Base-by-base conservation (phyloP, 2,113 vertebrate genomes). In the Elaphurus davidianus region DNA sequence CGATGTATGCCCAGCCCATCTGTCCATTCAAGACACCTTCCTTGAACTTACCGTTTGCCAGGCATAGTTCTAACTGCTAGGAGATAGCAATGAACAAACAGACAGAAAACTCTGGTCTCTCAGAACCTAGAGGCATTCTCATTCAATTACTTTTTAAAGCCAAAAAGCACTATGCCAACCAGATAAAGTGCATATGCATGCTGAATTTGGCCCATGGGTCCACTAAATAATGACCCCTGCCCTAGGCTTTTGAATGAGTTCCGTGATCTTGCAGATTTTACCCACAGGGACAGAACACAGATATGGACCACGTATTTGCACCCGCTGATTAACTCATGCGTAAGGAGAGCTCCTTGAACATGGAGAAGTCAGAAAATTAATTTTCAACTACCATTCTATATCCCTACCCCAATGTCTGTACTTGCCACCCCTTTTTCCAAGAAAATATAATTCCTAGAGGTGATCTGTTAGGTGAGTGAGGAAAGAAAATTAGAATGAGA, bases 391-490 rank as follows among this genome's bases (percentile, higher is more conserved):
- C n/a, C 94, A 62, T 57, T 97, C 64, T n/a, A 9, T 19, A 40
- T 43, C 6, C 16, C 28, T 27, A 71, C 13, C 43, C 55, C 28
- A 45, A 7, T 54, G 55, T 83, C 81, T 94, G 8, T 43, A 91
- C 17, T 85, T 82, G 47, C 30, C 81, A 50, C 47, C 85, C 28
- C 19, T 96, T 96, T 90, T 95, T 74, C 52, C 78, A 96, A 93
- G 94, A 90, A 96, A 94, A 95, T 43, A 43, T 71, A 87, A 59
- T 97, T 94, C n/a, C 82, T 97, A 89, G 64, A 97, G 92, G 57
- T 94, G 90, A 92, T 62, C 55, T 88, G 25, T 87, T 95, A 84
- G 67, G 76, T 89, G 64, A 85, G 23, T 28, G 13, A 57, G 55
- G 62, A 89, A 94, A 54, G 60, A 87, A 76, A 94, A 36, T 10